A percentile compares a stretch with the other conserved stretches of the same genome.
phyloP scores from a whole-genome alignment of 2,113 vertebrate species.

The Ceyx melanurus region DNA sequence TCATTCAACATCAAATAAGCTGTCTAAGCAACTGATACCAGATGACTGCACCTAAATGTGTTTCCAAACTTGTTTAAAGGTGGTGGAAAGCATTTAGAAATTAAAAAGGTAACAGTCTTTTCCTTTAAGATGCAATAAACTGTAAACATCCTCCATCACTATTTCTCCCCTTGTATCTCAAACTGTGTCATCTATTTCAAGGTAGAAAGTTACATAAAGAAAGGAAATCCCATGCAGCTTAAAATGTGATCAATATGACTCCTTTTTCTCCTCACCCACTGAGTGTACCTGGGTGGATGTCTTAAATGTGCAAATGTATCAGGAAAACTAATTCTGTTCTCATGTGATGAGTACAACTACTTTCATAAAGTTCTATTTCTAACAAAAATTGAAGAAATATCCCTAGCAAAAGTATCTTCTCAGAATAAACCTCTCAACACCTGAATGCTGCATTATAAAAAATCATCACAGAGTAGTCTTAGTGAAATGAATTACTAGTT shows the following conservation, averaged over 20 bases:
- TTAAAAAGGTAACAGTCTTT: background rate
- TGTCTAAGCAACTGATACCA: background rate
- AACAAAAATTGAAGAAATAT: background rate
- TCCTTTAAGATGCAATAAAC: background rate
- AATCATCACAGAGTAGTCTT: background rate
- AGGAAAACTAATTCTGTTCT: background rate
- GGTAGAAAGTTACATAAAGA: background rate
- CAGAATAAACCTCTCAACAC: background rate
- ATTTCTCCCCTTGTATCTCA: background rate
- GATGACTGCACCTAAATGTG: background rate
- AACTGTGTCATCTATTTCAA: background rate
- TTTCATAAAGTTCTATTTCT: background rate
- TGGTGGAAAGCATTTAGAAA: background rate
- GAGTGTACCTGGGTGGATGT: background rate
- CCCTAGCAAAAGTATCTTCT: background rate
- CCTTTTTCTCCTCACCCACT: background rate
- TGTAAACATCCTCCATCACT: background rate
- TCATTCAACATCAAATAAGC: background rate
- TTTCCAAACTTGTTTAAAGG: background rate
- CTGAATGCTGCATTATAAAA: background rate
- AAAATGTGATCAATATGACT: fast-evolving
- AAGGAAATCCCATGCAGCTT: background rate
- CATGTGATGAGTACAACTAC: background rate
- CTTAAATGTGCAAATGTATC: background rate
- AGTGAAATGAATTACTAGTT: background rate